phyloP scores from a whole-genome alignment of 53 echinoderm and acorn worm genomes.

The Glandiceps talaboti region DNA sequence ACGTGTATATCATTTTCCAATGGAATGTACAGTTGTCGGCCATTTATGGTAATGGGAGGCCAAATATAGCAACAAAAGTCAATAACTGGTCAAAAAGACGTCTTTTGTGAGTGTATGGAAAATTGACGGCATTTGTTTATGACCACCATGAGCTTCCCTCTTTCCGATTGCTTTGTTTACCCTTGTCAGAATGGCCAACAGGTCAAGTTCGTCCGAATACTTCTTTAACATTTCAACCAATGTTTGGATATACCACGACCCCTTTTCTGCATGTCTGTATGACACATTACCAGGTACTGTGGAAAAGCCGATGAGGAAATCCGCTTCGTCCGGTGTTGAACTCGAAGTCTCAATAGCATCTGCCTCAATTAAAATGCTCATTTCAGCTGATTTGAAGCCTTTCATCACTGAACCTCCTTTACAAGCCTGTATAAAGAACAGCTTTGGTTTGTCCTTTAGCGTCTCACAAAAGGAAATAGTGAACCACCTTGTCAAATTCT shows the following conservation, averaged over 20 bases:
- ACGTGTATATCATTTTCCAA: too few species aligned
- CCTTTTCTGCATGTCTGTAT: conserved; percentile 26
- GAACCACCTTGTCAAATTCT: background rate
- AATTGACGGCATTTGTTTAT: too few species aligned
- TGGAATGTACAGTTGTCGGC: too few species aligned
- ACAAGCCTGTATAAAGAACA: background rate
- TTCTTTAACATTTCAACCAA: conserved; percentile 61
- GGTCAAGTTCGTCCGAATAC: conserved; percentile 64
- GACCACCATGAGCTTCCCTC: too few species aligned
- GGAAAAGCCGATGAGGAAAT: conserved; percentile 68
- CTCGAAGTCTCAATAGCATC: background rate
- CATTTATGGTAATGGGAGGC: too few species aligned
- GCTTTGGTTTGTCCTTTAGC: background rate
- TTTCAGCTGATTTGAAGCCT: background rate
- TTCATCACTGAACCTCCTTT: background rate
- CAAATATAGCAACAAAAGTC: too few species aligned
- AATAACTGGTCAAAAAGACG: too few species aligned
- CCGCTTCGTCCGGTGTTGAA: conserved; percentile 60
- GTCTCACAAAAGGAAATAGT: background rate
- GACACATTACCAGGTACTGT: conserved; percentile 43
- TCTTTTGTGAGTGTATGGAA: too few species aligned
- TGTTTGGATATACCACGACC: conserved; percentile 54
- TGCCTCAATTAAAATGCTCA: background rate
- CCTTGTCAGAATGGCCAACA: conserved; percentile 57
- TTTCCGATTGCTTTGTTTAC: conserved; percentile 56